A percentile compares a stretch with the other conserved stretches of the same genome.
phyloP scores from a whole-genome alignment of 2,113 vertebrate genomes.

The Mus pahari region DNA sequence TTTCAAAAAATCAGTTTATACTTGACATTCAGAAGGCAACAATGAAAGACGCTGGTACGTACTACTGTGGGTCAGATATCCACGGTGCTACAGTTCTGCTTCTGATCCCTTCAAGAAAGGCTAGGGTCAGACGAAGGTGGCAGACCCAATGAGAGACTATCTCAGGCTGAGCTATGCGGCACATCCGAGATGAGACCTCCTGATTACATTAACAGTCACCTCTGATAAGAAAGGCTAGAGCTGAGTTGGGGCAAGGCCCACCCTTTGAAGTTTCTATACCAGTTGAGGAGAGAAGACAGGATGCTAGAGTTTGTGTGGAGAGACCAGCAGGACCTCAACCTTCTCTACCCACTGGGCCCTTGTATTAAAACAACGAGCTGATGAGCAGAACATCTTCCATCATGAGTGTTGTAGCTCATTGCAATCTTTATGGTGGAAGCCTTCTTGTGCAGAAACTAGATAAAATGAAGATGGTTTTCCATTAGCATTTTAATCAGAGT shows the following conservation, averaged over 20 bases:
- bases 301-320: not conserved
- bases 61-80: constrained; percentile 54
- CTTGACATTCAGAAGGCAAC: constrained; percentile 65
- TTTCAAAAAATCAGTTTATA: constrained; percentile 35
- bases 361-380: not conserved
- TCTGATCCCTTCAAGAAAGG: constrained; percentile 15
- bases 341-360: not conserved
- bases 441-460: constrained; percentile 49
- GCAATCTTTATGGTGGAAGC: constrained; percentile 54
- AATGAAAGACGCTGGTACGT: constrained; percentile 51
- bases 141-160: not conserved
- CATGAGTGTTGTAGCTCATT: constrained; percentile 27
- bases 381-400: constrained; percentile 54
- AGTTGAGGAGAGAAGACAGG: not conserved
- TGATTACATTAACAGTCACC: constrained; percentile 36
- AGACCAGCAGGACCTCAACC: not conserved
- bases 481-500: constrained; percentile 76
- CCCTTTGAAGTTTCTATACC: constrained; percentile 33
- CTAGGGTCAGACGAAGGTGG: not conserved
- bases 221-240: constrained; percentile 53
- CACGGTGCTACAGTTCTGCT: constrained; percentile 18
- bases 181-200: not conserved
- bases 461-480: constrained; percentile 71
- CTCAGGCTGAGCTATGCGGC: not conserved
- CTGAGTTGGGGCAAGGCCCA: not conserved